phyloP scores from a whole-genome alignment of 2,888 invertebrate species.

The Diaphora mendica region DNA sequence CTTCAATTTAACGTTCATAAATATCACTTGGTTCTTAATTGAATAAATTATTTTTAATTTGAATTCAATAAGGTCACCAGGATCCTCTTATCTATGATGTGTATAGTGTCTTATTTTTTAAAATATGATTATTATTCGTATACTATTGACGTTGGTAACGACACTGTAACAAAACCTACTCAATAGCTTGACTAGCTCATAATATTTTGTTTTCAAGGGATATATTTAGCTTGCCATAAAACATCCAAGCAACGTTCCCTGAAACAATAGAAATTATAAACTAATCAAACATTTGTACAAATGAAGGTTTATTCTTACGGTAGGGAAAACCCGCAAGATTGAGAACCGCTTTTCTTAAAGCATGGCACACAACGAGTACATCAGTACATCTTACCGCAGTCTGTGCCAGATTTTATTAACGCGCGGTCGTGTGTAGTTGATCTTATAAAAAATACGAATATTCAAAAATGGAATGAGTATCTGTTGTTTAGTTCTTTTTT shows the following conservation, averaged over 20 bases:
- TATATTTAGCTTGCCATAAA: constrained; percentile 6
- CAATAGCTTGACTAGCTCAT: not conserved
- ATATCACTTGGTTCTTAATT: too few relatives aligned
- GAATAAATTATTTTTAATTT: too few relatives aligned
- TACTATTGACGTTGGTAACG: too few relatives aligned
- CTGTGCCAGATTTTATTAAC: constrained; percentile 55
- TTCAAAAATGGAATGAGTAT: constrained; percentile 33
- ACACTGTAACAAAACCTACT: too few relatives aligned
- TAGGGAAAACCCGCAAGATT: constrained; percentile 60
- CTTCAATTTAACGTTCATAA: too few relatives aligned
- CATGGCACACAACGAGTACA: constrained; percentile 66
- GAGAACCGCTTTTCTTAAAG: constrained; percentile 64
- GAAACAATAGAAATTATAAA: constrained; percentile 38
- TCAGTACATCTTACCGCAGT: constrained; percentile 48
- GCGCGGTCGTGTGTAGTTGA: constrained; percentile 59
- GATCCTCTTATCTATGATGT: too few relatives aligned
- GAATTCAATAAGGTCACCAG: too few relatives aligned
- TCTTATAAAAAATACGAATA: constrained; percentile 29
- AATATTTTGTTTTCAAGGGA: not conserved
- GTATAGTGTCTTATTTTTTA: too few relatives aligned
- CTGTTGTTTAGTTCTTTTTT: constrained; percentile 25
- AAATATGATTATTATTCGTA: too few relatives aligned
- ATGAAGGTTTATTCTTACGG: constrained; percentile 25
- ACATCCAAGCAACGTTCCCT: constrained; percentile 22
- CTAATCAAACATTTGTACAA: constrained; percentile 40